Conservation (phyloP, 2,797 vertebrate species). For the Argya squamiceps region DNA sequence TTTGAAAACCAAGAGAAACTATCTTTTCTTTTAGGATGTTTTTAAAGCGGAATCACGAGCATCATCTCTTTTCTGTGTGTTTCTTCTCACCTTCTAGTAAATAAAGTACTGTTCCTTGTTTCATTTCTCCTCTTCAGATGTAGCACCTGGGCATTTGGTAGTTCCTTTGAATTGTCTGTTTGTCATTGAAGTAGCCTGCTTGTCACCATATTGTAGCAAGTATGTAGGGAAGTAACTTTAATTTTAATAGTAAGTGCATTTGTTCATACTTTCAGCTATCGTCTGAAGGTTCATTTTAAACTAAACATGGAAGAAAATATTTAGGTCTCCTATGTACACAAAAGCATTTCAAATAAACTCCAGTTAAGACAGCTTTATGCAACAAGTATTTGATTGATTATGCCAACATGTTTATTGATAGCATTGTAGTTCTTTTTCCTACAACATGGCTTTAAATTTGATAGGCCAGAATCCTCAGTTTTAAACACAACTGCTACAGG, state of each 20-base stretch:
- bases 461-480: background rate
- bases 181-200: background rate
- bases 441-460: background rate
- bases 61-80: rapidly evolving
- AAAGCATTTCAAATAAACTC: background rate
- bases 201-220: background rate
- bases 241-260: background rate
- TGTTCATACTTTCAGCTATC: background rate
- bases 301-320: background rate
- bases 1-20: background rate
- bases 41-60: background rate
- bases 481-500: background rate
- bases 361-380: background rate
- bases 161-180: background rate
- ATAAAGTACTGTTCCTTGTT: background rate
- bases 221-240: background rate
- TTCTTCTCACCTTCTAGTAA: background rate
- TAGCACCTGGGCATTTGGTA: background rate
- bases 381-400: background rate
- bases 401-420: background rate
- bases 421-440: background rate
- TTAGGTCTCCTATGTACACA: background rate
- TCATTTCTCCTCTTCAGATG: background rate
- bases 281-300: background rate
- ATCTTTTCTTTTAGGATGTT: background rate